Percentiles rank a stretch among this genome's conserved stretches.
phyloP scores from a whole-genome alignment of 2,888 invertebrate species.

The Lithosia quadra region DNA sequence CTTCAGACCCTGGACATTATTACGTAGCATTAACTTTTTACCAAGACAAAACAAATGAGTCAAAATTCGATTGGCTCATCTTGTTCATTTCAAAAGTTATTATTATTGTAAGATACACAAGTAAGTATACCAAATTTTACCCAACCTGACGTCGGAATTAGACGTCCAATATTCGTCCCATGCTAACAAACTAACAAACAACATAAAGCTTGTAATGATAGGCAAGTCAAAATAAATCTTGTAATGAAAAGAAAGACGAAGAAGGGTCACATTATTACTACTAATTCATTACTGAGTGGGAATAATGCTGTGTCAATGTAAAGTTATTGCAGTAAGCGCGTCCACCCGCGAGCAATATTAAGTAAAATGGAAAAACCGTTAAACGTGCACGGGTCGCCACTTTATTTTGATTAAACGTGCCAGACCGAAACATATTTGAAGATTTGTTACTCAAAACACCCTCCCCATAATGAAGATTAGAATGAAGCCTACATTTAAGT shows the following conservation, averaged over 20 bases:
- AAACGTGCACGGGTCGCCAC: constrained; percentile 34
- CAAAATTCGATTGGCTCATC: too few species aligned
- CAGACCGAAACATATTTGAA: constrained; percentile 36
- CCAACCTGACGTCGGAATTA: too few species aligned
- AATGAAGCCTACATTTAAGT: constrained; percentile 14
- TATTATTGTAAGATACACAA: too few species aligned
- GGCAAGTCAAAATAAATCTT: too few species aligned
- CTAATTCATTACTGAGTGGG: constrained; percentile 33
- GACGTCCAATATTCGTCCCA: too few species aligned
- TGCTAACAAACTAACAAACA: too few species aligned
- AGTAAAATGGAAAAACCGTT: constrained; percentile 46
- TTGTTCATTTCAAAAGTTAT: too few species aligned
- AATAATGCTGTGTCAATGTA: constrained; percentile 17
- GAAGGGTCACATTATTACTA: constrained; percentile 54
- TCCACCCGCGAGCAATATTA: constrained; percentile 36
- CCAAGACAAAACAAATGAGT: too few species aligned
- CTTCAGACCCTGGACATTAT: too few species aligned
- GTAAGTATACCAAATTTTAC: too few species aligned
- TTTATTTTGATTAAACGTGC: constrained; percentile 50
- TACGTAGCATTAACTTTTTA: too few species aligned
- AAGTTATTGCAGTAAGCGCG: constrained; percentile 34
- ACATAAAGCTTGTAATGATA: too few species aligned
- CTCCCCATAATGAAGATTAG: constrained; percentile 36
- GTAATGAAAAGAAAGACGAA: constrained; percentile 70
- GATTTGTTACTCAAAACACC: constrained; percentile 33